Base-by-base conservation (phyloP, 2,113 vertebrate genomes). In the Oreochromis aureus region DNA sequence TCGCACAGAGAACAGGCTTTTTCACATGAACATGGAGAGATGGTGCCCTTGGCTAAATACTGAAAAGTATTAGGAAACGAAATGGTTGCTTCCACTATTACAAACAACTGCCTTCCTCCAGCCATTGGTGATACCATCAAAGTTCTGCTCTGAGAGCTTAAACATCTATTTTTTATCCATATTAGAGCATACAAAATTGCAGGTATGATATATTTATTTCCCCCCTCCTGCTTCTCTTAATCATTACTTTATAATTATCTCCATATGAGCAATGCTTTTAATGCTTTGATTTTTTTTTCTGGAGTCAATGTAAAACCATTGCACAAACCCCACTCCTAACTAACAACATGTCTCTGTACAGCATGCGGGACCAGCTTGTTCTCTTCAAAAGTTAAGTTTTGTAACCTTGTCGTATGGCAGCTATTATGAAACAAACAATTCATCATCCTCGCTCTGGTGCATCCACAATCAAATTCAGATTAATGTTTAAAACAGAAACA, bases 401-500 rank as follows among this genome's bases (percentile, higher is more conserved):
- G 83, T 95, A 93, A 95, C 92, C 91, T 95, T 93, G 93, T 78
- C 19, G 81, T n/a, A 34, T 80, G 83, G 92, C 89, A 89, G 87
- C 89, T 36, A 76, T 80, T 73, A 84, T 83, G 83, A 91, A 92
- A 81, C 87, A 81, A 93, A 92, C 90, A 87, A 95, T 95, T 94
- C 91, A 95, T 96, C 93, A 95, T 94, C 93, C 93, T 9, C 27
- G 91, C 95, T 88, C 81, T 22, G 19, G 85, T 91, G 92, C 88
- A 63, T 92, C 92, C 80, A 81, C 93, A 92, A 94, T 94, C 94
- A 93, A 92, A 94, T 84, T 91, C 93, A 91, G 91, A 95, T 95
- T 94, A 93, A 94, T 94, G 92, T 93, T 91, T 91, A 82, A 92
- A 93, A 94, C 88, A 90, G 82, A 95, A 94, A 93, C 81, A 92